phyloP scores from a whole-genome alignment of 2,797 vertebrate species.

The Yasuhikotakia modesta region DNA sequence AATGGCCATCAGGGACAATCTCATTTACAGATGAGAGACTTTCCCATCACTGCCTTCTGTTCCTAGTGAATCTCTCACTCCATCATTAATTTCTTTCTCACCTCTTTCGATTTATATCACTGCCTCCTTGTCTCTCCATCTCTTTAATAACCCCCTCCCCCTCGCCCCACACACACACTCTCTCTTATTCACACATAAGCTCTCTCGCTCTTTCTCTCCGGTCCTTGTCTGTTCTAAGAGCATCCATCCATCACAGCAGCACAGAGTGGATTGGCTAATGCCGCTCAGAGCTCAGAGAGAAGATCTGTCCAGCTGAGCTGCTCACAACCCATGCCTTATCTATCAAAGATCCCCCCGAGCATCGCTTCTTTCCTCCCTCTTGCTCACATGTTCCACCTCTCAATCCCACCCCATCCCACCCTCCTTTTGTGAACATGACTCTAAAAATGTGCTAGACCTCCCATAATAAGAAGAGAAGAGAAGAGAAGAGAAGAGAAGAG shows the following conservation, averaged over 20 bases:
- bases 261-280: conserved; percentile 67
- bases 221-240: conserved; percentile 9
- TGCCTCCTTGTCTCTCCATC: background rate
- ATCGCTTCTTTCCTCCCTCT: background rate
- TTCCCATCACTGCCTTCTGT: conserved; percentile 50
- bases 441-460: background rate
- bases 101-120: conserved; percentile 13
- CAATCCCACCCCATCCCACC: background rate
- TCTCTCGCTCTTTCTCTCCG: background rate
- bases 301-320: conserved; percentile 61
- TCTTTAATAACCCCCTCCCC: background rate
- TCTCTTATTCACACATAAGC: conserved; percentile 1
- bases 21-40: conserved; percentile 66
- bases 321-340: conserved; percentile 50
- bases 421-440: conserved; percentile 16
- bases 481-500: background rate
- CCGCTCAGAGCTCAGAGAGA: conserved; percentile 62
- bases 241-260: conserved; percentile 36
- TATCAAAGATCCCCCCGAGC: conserved; percentile 44
- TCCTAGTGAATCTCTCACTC: conserved; percentile 45
- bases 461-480: background rate
- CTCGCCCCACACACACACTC: background rate
- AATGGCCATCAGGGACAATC: conserved; percentile 63
- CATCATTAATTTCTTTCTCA: conserved; percentile 60
- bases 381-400: background rate